phyloP scores from a whole-genome alignment of 2,888 invertebrate genomes.

The Anaspis maculata region DNA sequence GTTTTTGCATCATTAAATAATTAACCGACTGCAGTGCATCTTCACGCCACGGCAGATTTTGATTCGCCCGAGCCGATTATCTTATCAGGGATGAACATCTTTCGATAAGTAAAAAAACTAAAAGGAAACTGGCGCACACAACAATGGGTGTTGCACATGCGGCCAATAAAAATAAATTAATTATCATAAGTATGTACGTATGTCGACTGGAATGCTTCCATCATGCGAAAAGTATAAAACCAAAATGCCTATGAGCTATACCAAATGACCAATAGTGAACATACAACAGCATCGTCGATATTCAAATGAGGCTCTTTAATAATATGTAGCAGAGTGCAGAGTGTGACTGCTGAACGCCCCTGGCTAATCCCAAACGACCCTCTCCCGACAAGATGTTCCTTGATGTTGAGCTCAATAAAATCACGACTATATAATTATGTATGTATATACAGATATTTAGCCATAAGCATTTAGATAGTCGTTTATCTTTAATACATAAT shows the following conservation, averaged over 20 bases:
- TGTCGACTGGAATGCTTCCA: no score
- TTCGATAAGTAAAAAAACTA: no score
- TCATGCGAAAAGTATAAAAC: constrained; percentile 1
- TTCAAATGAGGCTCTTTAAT: constrained; percentile 38
- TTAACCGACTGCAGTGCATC: no score
- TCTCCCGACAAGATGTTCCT: constrained; percentile 22
- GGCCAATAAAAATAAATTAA: no score
- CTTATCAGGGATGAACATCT: no score
- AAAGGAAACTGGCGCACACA: no score
- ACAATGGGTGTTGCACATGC: no score
- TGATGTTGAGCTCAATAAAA: constrained; percentile 35
- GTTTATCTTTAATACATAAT: constrained; percentile 46
- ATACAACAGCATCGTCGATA: constrained; percentile 31
- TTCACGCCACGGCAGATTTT: no score
- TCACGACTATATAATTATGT: constrained; percentile 43
- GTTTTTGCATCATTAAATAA: no score
- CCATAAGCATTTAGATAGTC: constrained; percentile 43
- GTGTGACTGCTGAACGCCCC: constrained; percentile 36
- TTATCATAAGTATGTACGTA: no score
- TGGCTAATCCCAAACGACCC: constrained; percentile 27
- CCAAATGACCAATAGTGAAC: no score
- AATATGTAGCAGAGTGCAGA: constrained; percentile 34
- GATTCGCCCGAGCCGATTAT: no score
- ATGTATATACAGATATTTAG: constrained; percentile 45
- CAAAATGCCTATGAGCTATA: constrained; percentile 1